Percentiles rank a stretch among this genome's conserved stretches.
These are phyloP conservation scores for Rhynchonycteris naso DNA, from an alignment of 2,797 vertebrate species.

Conservation along the genomic window DNA sequence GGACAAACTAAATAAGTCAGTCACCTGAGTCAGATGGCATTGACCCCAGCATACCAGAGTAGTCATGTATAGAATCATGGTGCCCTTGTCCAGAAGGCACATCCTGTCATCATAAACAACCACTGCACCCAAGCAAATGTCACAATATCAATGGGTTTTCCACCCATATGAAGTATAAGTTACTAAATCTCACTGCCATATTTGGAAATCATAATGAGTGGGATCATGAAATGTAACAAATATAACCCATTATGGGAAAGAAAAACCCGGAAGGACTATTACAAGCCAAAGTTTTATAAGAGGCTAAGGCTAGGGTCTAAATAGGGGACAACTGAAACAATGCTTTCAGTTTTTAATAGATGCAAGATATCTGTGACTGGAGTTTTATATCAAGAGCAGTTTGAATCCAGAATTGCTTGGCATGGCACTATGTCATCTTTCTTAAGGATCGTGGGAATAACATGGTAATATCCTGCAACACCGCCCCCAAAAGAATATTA, in stretches of 20 bases:
- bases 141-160: background rate
- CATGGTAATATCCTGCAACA: background rate
- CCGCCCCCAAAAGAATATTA: background rate
- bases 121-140: background rate
- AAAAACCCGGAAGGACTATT: background rate
- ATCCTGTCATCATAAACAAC: background rate
- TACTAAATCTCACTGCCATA: background rate
- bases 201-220: background rate
- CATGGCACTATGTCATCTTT: background rate
- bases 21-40: background rate
- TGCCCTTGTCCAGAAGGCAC: background rate
- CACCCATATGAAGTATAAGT: background rate
- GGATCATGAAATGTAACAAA: background rate
- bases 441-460: background rate
- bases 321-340: background rate
- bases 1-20: background rate
- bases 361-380: background rate
- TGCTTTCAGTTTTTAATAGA: slow-evolving; percentile 5
- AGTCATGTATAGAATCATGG: background rate
- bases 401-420: background rate
- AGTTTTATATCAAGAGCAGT: slow-evolving; percentile 26
- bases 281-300: background rate
- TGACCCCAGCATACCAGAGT: background rate
- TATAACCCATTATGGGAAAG: background rate
- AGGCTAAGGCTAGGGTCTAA: background rate